Evolutionary conservation across 2,888 invertebrate species (phyloP).

Genomic region (Tetrapedia diversipes): DNA sequence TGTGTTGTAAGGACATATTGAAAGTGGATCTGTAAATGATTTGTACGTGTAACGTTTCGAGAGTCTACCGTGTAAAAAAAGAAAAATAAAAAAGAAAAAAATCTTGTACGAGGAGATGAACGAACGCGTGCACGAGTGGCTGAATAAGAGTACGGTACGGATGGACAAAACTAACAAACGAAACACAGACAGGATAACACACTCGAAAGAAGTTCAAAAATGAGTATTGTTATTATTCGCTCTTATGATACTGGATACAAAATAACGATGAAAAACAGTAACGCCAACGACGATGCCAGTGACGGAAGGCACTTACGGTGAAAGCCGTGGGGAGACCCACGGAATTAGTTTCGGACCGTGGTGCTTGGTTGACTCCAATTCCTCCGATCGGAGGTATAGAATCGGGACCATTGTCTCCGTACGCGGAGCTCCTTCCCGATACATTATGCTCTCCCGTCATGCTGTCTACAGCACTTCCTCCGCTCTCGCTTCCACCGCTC

Average conservation of each 20-base stretch:
- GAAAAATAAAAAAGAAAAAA: too few relatives aligned
- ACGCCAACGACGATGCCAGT: slow-evolving; percentile 17
- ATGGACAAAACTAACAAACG: background rate
- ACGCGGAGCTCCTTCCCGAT: slow-evolving; percentile 96
- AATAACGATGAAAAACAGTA: slow-evolving; percentile 7
- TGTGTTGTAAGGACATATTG: too few relatives aligned
- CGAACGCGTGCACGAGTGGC: background rate
- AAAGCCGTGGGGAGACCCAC: slow-evolving; percentile 83
- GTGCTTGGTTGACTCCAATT: slow-evolving; percentile 81
- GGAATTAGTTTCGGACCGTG: slow-evolving; percentile 85
- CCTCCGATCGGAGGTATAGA: slow-evolving; percentile 79
- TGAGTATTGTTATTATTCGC: background rate
- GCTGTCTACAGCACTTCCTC: slow-evolving; percentile 95
- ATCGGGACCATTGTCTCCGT: slow-evolving; percentile 89
- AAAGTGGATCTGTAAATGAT: background rate
- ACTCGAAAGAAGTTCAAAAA: background rate
- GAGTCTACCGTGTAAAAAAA: slow-evolving; percentile 16
- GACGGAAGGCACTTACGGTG: slow-evolving; percentile 76
- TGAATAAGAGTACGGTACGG: too few relatives aligned
- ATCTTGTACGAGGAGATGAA: background rate
- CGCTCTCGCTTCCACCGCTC: slow-evolving; percentile 92
- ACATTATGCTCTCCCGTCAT: slow-evolving; percentile 93
- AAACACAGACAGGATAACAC: background rate
- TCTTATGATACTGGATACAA: background rate
- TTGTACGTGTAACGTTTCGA: background rate